Base-by-base conservation (phyloP, 1,140 invertebrate species). In the Drosophila mojavensis region DNA sequence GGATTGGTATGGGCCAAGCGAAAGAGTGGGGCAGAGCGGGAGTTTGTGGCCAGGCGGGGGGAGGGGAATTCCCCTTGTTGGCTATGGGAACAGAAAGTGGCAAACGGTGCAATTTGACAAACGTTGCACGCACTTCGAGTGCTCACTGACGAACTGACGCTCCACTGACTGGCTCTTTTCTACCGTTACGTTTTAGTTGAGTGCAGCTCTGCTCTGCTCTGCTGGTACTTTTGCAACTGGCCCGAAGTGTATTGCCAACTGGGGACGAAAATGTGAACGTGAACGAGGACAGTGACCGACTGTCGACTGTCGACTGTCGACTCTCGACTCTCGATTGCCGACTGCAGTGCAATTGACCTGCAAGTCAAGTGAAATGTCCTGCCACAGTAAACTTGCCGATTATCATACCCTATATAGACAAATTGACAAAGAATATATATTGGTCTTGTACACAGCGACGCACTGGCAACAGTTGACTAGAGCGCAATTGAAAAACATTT, bases 101-200 rank as follows among this genome's bases (percentile, higher is more conserved):
- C 39, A 36, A 60, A 24, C 43, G 36, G 17, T 85, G 83, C 83
- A 86, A 88, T 86, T 86, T 86, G 83, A 88, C 82, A 86, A 86
- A 83, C 76, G 59, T 64, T 76, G 79, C 83, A 86, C 82, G 82
- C 82, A 88, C 82, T 86, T 36, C 30, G 80, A 77, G n/a, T 47
- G 56, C 58, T 33, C 43, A 39, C 58, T 62, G 56, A 59, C 54
- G 67, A 60, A 76, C 77, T 48, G 24, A 59, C 20, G 39, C 3
- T 17, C 15, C 15, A 17, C 41, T 30, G 56, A 59, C 58, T 60
- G 58, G 43, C 43, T 60, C 58, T 79, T 75, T 75, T 78, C 61
- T 78, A 78, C 76, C 76, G 76, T 78, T 78, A 75, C 76, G 56
- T 70, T 75, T 78, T 63, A 65, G 74, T 73, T 66, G 77, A 79